These are phyloP conservation scores for Lepeophtheirus salmonis DNA, from an alignment of 1,140 invertebrate genomes.

Conservation along the genomic window DNA sequence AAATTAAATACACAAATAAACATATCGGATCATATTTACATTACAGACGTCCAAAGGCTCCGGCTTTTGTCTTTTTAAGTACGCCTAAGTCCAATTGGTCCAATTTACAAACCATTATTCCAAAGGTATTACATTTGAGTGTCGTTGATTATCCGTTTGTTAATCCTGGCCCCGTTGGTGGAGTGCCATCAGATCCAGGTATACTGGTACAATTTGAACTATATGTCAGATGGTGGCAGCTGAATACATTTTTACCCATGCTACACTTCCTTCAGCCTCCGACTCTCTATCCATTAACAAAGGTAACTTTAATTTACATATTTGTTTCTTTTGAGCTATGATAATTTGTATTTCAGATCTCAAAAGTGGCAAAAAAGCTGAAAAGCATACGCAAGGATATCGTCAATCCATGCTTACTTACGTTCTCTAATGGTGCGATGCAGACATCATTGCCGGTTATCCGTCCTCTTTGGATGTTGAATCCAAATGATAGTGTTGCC, in stretches of 20 bases:
- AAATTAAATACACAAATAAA: too few relatives aligned
- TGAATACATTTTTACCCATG: slow-evolving; percentile 17
- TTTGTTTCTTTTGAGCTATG: too few relatives aligned
- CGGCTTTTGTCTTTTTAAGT: slow-evolving; percentile 16
- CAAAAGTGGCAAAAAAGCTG: not conserved
- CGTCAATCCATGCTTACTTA: slow-evolving; percentile 1
- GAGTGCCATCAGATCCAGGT: not conserved
- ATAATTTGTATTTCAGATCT: slow-evolving; percentile 8
- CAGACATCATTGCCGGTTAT: slow-evolving; percentile 11
- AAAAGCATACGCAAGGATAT: slow-evolving; percentile 2
- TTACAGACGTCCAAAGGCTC: slow-evolving; percentile 18
- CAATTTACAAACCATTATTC: slow-evolving; percentile 14
- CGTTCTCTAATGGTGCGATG: slow-evolving; percentile 10
- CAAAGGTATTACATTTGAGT: slow-evolving; percentile 14
- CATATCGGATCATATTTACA: too few relatives aligned
- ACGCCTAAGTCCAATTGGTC: slow-evolving; percentile 4
- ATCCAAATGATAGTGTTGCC: slow-evolving; percentile 14
- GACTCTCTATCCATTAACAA: not conserved
- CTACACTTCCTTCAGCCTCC: slow-evolving; percentile 11
- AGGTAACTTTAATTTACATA: too few relatives aligned
- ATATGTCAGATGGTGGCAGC: slow-evolving; percentile 16
- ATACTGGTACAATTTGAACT: not conserved
- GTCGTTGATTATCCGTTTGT: slow-evolving; percentile 16
- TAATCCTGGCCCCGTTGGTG: slow-evolving; percentile 16
- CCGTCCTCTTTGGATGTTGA: slow-evolving; percentile 16